These are phyloP conservation scores for Mayetiola destructor DNA, from an alignment of 2,888 invertebrate genomes.

Conservation along the genomic window DNA sequence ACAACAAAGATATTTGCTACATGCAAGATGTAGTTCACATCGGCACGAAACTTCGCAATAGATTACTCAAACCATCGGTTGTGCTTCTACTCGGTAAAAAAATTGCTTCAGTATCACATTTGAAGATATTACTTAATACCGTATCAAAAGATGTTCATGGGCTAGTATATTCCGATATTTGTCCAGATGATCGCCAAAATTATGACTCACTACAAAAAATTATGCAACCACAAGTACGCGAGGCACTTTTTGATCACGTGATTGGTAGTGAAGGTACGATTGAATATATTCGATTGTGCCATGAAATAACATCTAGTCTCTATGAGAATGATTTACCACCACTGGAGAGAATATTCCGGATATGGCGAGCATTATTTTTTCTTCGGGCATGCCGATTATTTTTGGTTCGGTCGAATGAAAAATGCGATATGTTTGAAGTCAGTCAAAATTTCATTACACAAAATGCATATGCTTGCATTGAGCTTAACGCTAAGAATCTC, in stretches of 20 bases:
- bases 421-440: background rate
- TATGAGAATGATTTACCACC: background rate
- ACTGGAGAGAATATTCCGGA: background rate
- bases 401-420: no score
- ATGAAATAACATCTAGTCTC: background rate
- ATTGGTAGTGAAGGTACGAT: background rate
- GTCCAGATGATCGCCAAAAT: no score
- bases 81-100: background rate
- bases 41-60: background rate
- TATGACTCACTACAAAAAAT: background rate
- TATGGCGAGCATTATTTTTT: background rate
- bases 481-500: background rate
- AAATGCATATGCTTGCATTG: background rate
- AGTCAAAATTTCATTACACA: background rate
- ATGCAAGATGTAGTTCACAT: background rate
- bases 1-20: background rate
- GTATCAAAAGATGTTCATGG: background rate
- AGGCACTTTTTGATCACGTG: background rate
- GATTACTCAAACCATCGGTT: background rate
- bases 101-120: background rate
- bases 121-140: background rate
- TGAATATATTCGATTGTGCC: background rate
- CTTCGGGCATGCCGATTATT: background rate
- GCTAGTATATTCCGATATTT: background rate
- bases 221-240: background rate